Evolutionary conservation across 2,888 invertebrate species (phyloP).

Genomic region (Amphimallon solstitiale): DNA sequence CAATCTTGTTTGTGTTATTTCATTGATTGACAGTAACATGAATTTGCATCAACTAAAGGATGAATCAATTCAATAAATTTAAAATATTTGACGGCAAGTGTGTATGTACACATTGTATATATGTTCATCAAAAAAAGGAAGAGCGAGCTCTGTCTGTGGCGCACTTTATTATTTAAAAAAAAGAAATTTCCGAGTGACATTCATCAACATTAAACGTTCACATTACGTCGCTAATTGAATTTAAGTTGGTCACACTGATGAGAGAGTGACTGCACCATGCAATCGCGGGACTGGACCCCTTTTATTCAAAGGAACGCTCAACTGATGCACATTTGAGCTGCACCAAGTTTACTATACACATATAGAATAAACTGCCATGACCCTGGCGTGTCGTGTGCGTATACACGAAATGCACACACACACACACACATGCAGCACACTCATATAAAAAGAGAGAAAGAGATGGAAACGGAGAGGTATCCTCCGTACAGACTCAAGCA

Average conservation of each 20-base stretch:
- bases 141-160: not conserved
- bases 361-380: conserved; percentile 32
- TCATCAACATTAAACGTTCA: conserved; percentile 8
- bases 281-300: not conserved
- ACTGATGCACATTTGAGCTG: conserved; percentile 27
- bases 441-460: not conserved
- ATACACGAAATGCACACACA: conserved; percentile 21
- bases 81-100: too few species aligned
- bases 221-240: conserved; percentile 17
- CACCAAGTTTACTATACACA: conserved; percentile 25
- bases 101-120: too few species aligned
- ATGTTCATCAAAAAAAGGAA: not conserved
- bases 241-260: conserved; percentile 22
- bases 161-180: not conserved
- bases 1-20: too few species aligned
- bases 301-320: conserved; percentile 29
- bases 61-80: too few species aligned
- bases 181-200: too few species aligned
- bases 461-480: too few species aligned
- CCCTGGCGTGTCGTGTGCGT: conserved; percentile 26
- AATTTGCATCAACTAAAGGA: too few species aligned
- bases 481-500: too few species aligned
- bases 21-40: too few species aligned
- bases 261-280: conserved; percentile 22
- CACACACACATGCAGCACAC: conserved; percentile 26